phyloP scores from a whole-genome alignment of 2,797 vertebrate genomes.

The Amniataba percoides region DNA sequence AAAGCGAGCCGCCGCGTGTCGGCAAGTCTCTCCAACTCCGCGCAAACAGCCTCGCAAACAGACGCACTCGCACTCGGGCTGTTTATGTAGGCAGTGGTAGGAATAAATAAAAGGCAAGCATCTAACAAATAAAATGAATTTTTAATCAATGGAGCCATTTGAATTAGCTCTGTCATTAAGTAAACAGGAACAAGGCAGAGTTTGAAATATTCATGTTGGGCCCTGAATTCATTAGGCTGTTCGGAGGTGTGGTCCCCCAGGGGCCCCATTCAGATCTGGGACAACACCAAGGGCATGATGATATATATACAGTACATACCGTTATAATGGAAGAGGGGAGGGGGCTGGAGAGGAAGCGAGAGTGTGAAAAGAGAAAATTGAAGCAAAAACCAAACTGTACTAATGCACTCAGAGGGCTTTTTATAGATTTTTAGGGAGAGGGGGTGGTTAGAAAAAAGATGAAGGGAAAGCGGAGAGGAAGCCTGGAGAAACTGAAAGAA shows the following conservation, averaged over 20 bases:
- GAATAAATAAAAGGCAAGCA: constrained; percentile 78
- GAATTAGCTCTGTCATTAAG: constrained; percentile 81
- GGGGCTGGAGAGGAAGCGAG: constrained; percentile 24
- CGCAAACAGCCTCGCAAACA: constrained; percentile 17
- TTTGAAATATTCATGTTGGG: constrained; percentile 83
- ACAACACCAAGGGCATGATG: constrained; percentile 54
- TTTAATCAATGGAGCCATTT: constrained; percentile 81
- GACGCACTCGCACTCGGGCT: constrained; percentile 28
- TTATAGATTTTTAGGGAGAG: constrained; percentile 61
- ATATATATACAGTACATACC: constrained; percentile 42
- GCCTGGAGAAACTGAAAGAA: constrained; percentile 55
- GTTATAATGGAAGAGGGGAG: constrained; percentile 28
- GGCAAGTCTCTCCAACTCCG: constrained; percentile 25
- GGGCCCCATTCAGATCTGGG: constrained; percentile 74
- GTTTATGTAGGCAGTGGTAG: constrained; percentile 67
- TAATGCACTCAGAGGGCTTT: constrained; percentile 46
- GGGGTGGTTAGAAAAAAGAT: constrained; percentile 51
- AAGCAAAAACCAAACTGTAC: constrained; percentile 34
- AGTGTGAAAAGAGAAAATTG: constrained; percentile 17
- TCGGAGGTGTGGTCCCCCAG: constrained; percentile 64
- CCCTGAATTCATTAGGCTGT: constrained; percentile 74
- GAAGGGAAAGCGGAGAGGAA: constrained; percentile 49
- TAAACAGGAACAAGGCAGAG: constrained; percentile 80
- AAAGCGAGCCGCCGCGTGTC: constrained; percentile 57
- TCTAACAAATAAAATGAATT: constrained; percentile 82